Percentiles rank a stretch among this genome's conserved stretches.
Conservation (phyloP, 2,797 vertebrate genomes). For the Heterohyrax brucei region DNA sequence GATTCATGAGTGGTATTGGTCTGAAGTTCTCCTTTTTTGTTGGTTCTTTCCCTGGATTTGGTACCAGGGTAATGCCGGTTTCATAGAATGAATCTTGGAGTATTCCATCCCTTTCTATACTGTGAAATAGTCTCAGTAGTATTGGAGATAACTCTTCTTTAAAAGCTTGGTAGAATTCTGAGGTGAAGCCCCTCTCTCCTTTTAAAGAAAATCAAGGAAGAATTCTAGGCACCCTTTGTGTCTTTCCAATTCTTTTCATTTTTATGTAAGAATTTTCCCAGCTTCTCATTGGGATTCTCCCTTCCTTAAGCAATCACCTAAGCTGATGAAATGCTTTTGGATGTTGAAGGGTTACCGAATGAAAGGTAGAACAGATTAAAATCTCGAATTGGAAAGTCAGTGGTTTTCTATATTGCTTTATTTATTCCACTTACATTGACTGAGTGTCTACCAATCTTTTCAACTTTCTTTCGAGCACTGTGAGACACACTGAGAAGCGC, state of each 20-base stretch:
- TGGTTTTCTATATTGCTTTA: slow-evolving; percentile 32
- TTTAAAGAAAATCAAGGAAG: slow-evolving; percentile 10
- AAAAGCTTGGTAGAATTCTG: no score
- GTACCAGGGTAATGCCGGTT: no score
- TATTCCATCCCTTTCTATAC: no score
- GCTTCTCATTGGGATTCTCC: background rate
- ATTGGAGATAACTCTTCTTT: no score
- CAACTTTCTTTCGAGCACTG: background rate
- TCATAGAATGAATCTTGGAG: no score
- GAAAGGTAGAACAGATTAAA: slow-evolving; percentile 31
- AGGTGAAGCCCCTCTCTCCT: accelerated
- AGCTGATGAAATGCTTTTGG: slow-evolving; percentile 61
- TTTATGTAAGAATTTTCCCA: slow-evolving; percentile 5
- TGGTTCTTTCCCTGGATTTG: no score
- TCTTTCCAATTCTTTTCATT: slow-evolving; percentile 57
- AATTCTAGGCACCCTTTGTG: slow-evolving; percentile 48
- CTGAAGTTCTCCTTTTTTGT: no score
- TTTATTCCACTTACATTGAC: background rate
- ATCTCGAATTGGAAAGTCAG: background rate
- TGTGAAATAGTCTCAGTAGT: no score
- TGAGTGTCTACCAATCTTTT: background rate
- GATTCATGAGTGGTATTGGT: no score
- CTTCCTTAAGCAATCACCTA: slow-evolving; percentile 9
- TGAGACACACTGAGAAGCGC: background rate
- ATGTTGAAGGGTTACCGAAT: slow-evolving; percentile 52